These are phyloP conservation scores for Eristalis tenax DNA, from an alignment of 2,888 invertebrate genomes.

Conservation along the genomic window DNA sequence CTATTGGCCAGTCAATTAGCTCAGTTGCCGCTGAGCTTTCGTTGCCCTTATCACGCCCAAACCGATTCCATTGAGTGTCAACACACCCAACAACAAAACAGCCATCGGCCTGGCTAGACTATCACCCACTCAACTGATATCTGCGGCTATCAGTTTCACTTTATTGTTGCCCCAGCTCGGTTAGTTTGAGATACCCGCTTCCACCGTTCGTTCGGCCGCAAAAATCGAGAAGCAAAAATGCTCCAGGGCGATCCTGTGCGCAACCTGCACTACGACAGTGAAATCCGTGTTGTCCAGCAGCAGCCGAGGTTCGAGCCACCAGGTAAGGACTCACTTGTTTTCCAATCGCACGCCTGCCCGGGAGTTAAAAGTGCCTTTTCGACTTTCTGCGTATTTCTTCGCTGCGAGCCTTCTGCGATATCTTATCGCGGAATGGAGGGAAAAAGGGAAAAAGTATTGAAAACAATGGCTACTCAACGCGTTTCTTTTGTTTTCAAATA, in stretches of 20 bases:
- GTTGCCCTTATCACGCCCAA: slow-evolving; percentile 32
- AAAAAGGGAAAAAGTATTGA: no score
- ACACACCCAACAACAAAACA: slow-evolving; percentile 1
- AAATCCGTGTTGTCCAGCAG: slow-evolving; percentile 79
- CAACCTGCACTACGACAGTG: slow-evolving; percentile 79
- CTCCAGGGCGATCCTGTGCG: slow-evolving; percentile 79
- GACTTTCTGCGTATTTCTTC: background rate
- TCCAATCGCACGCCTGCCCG: background rate
- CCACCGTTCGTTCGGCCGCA: background rate
- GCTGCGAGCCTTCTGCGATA: background rate
- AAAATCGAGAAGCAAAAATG: slow-evolving; percentile 74
- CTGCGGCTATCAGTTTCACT: slow-evolving; percentile 51
- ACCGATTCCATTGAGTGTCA: slow-evolving; percentile 15
- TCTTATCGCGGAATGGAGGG: background rate
- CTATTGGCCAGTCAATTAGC: slow-evolving; percentile 15
- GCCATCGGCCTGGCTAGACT: slow-evolving; percentile 20
- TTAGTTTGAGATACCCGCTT: background rate
- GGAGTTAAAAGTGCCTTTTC: background rate
- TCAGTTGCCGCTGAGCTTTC: slow-evolving; percentile 20
- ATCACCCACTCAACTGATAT: slow-evolving; percentile 48
- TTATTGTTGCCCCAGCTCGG: slow-evolving; percentile 25
- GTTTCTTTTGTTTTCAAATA: background rate
- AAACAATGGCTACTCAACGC: background rate
- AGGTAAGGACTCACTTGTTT: slow-evolving; percentile 73
- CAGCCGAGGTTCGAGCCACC: slow-evolving; percentile 76